Conservation (phyloP, 2,113 vertebrate species). For the Athene cunicularia region DNA sequence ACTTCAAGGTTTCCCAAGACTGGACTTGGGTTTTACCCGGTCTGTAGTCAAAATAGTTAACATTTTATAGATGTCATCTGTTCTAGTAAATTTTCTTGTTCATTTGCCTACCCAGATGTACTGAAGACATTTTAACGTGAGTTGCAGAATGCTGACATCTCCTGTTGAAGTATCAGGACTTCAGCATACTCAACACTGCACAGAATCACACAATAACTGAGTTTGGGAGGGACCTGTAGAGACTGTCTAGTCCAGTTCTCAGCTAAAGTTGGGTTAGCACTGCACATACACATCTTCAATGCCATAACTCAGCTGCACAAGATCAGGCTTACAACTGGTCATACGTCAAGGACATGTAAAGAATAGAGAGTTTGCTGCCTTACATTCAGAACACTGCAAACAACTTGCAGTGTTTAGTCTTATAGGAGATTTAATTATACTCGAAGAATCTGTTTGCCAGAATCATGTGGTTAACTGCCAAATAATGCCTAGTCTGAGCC, state of each 20-base stretch:
- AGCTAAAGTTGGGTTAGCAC: neutral
- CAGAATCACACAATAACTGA: neutral
- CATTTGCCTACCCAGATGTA: neutral
- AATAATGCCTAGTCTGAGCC: neutral
- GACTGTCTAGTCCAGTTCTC: neutral
- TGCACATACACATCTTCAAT: neutral
- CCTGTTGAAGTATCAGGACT: conserved; percentile 30
- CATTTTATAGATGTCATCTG: neutral
- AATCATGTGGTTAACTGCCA: neutral
- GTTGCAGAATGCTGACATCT: conserved; percentile 48
- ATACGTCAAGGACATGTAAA: neutral
- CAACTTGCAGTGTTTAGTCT: conserved; percentile 63
- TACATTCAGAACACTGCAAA: neutral
- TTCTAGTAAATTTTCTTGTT: neutral
- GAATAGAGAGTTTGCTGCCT: neutral
- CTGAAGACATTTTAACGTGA: neutral
- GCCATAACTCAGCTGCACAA: neutral
- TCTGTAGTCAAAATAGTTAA: neutral
- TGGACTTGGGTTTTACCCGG: neutral
- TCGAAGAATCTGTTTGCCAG: conserved; percentile 58
- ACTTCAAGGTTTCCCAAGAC: neutral
- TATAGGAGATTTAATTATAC: conserved; percentile 39
- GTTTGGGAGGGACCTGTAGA: neutral
- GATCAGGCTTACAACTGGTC: neutral
- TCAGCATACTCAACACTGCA: neutral